phyloP scores from a whole-genome alignment of 2,113 vertebrate genomes.

The Seriola dumerili region DNA sequence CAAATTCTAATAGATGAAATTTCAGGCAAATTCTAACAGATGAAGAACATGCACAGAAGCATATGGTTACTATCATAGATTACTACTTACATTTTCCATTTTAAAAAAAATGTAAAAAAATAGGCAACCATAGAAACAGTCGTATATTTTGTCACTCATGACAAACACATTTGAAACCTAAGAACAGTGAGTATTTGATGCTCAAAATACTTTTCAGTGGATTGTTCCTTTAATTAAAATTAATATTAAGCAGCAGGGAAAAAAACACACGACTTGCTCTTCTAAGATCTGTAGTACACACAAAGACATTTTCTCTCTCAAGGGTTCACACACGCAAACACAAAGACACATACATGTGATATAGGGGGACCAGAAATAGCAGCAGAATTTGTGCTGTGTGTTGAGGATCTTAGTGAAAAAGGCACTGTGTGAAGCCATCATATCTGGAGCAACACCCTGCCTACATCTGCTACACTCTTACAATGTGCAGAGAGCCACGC shows the following conservation, averaged over 20 bases:
- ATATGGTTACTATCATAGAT: not conserved
- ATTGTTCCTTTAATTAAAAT: too few relatives aligned
- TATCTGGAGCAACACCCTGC: constrained; percentile 3
- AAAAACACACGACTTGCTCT: not conserved
- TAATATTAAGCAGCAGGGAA: not conserved
- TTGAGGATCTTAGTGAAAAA: constrained; percentile 15
- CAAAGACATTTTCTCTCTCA: too few relatives aligned
- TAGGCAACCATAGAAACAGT: too few relatives aligned
- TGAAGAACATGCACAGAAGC: not conserved
- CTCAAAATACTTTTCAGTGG: too few relatives aligned
- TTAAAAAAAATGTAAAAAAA: too few relatives aligned
- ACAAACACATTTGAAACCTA: not conserved
- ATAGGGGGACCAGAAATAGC: constrained; percentile 12
- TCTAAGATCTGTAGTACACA: not conserved
- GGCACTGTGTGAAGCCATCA: constrained; percentile 14
- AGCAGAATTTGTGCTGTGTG: not conserved
- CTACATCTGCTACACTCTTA: too few relatives aligned
- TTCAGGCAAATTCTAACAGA: not conserved
- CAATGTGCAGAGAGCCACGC: not conserved
- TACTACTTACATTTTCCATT: not conserved
- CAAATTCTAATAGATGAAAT: not conserved
- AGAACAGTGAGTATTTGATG: too few relatives aligned
- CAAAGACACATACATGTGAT: not conserved
- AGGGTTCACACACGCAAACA: not conserved
- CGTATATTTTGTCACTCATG: too few relatives aligned